Evolutionary conservation across 2,888 invertebrate species (phyloP).

Genomic region (Chrysina gloriosa): DNA sequence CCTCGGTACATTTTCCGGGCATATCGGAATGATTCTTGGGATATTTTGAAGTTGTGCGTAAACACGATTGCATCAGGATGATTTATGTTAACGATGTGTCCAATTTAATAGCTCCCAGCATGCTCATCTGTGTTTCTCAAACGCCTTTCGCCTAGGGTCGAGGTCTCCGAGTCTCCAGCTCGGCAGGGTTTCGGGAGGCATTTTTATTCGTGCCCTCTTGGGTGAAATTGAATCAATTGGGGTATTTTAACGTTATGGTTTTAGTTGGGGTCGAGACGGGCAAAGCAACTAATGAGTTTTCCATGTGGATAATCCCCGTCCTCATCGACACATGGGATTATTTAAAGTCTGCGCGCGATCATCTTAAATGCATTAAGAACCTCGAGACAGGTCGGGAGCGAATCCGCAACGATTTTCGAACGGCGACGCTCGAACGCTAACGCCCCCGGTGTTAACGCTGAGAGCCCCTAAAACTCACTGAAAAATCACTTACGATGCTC

Average conservation of each 20-base stretch:
- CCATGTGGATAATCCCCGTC: conserved; percentile 44
- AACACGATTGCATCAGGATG: conserved; percentile 61
- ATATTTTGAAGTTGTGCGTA: conserved; percentile 42
- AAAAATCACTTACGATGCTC: conserved; percentile 57
- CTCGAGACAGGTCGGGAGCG: conserved; percentile 44
- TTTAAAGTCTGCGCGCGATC: conserved; percentile 46
- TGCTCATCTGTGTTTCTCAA: conserved; percentile 64
- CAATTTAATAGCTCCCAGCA: conserved; percentile 64
- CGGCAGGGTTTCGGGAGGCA: conserved; percentile 54
- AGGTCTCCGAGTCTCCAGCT: conserved; percentile 49
- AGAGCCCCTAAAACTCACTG: conserved; percentile 42
- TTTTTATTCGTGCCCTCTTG: conserved; percentile 61
- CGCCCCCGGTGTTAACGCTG: conserved; percentile 5
- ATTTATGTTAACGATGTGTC: conserved; percentile 63
- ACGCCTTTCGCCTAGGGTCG: conserved; percentile 60
- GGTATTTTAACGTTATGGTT: conserved; percentile 59
- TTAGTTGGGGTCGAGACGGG: conserved; percentile 51
- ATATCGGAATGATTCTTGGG: conserved; percentile 27
- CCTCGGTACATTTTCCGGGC: not conserved
- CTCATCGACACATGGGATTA: conserved; percentile 47
- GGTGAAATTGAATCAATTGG: conserved; percentile 63
- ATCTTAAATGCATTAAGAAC: conserved; percentile 49
- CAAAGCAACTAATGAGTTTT: conserved; percentile 47
- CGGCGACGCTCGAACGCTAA: not conserved
- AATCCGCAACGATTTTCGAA: no score